phyloP scores from a whole-genome alignment of 2,888 invertebrate genomes.

The Hyposoter didymator region DNA sequence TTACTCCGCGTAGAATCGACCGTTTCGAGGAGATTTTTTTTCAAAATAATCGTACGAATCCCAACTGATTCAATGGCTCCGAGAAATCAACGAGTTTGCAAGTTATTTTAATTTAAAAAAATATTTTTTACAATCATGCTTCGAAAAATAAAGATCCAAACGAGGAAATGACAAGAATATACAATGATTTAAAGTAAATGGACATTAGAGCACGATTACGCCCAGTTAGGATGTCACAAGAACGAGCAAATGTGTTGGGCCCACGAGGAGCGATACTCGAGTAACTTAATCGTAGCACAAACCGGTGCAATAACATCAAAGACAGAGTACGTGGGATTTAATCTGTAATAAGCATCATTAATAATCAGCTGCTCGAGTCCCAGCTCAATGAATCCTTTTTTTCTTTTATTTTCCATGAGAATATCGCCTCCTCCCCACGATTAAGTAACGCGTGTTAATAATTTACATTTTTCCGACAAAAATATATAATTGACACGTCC shows the following conservation, averaged over 20 bases:
- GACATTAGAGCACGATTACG: neutral
- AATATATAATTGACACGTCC: neutral
- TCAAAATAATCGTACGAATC: too few relatives aligned
- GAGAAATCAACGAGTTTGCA: too few relatives aligned
- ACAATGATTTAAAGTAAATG: constrained; percentile 3
- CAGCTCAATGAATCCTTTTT: neutral
- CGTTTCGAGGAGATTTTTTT: too few relatives aligned
- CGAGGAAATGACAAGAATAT: neutral
- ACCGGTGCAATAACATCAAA: constrained; percentile 10
- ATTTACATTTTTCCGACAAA: neutral
- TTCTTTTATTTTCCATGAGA: neutral
- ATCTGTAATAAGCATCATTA: constrained; percentile 13
- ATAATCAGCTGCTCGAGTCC: neutral
- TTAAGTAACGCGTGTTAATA: neutral
- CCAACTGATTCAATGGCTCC: too few relatives aligned
- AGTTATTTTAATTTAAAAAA: too few relatives aligned
- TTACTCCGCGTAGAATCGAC: too few relatives aligned
- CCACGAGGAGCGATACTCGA: neutral
- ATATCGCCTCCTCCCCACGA: neutral
- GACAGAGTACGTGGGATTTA: constrained; percentile 19
- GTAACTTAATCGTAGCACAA: constrained; percentile 3
- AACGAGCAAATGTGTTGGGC: neutral
- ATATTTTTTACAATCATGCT: neutral
- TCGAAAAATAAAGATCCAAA: neutral
- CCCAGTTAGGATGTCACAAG: constrained; percentile 5